Percentiles rank a stretch among this genome's conserved stretches.
Conservation (phyloP, 2,888 invertebrate genomes). For the Cryptocheilus praepositus region DNA sequence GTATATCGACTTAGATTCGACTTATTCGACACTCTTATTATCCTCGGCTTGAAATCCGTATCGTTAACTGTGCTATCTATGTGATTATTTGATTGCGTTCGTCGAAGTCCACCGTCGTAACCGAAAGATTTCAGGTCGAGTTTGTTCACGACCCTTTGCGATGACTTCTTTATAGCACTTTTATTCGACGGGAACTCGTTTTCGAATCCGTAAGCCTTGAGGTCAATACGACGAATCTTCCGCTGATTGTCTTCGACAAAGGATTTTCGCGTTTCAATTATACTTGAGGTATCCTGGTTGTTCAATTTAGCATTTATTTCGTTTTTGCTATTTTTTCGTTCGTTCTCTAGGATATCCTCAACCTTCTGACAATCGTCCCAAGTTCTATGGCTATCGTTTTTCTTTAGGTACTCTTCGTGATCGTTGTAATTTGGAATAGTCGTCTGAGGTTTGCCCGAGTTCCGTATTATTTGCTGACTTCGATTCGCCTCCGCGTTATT, state of each 20-base stretch:
- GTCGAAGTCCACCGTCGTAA: slow-evolving; percentile 62
- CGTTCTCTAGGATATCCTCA: slow-evolving; percentile 55
- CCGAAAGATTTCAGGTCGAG: slow-evolving; percentile 65
- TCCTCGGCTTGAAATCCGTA: slow-evolving; percentile 43
- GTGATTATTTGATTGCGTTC: slow-evolving; percentile 64
- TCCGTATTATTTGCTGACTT: not conserved
- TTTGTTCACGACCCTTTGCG: slow-evolving; percentile 62
- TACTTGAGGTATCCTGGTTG: slow-evolving; percentile 53
- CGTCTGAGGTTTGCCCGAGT: not conserved
- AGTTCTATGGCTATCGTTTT: slow-evolving; percentile 25
- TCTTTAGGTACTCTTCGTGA: slow-evolving; percentile 25
- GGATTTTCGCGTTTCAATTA: slow-evolving; percentile 43
- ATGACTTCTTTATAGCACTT: slow-evolving; percentile 34
- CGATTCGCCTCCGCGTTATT: slow-evolving; percentile 42
- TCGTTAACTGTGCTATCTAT: slow-evolving; percentile 47
- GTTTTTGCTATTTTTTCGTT: slow-evolving; percentile 63
- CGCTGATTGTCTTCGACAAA: slow-evolving; percentile 46
- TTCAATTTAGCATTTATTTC: slow-evolving; percentile 67
- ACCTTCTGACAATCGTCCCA: slow-evolving; percentile 41
- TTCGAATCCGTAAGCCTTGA: slow-evolving; percentile 67
- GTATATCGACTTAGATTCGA: slow-evolving; percentile 52
- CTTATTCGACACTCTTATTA: slow-evolving; percentile 46
- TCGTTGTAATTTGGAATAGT: slow-evolving; percentile 11
- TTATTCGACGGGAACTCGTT: slow-evolving; percentile 55
- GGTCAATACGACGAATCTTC: slow-evolving; percentile 61